These are phyloP conservation scores for Linyphia triangularis DNA, from an alignment of 2,888 invertebrate genomes.

Conservation along the genomic window DNA sequence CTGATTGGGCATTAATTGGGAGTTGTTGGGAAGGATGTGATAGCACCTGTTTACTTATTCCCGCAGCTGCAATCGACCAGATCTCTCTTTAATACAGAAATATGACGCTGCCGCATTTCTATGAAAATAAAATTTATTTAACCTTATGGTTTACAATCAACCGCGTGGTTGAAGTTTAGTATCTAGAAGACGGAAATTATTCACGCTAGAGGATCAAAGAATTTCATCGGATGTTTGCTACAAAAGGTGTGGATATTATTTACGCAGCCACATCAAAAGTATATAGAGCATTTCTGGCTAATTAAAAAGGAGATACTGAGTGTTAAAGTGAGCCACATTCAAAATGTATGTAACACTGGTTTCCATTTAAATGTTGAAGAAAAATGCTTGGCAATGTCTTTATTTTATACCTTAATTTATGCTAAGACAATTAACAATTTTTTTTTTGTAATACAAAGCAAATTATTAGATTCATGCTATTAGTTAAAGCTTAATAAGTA, in stretches of 20 bases:
- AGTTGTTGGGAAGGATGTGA: background rate
- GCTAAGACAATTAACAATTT: too few species aligned
- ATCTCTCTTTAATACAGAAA: constrained; percentile 10
- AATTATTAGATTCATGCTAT: too few species aligned
- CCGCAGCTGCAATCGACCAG: background rate
- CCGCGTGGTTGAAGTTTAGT: background rate
- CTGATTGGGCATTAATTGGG: constrained; percentile 27
- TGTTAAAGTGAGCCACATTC: too few species aligned
- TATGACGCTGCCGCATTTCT: background rate
- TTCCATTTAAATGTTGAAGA: too few species aligned
- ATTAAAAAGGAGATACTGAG: too few species aligned
- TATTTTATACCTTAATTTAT: too few species aligned
- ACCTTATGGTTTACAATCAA: background rate
- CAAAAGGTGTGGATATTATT: background rate
- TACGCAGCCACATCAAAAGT: background rate
- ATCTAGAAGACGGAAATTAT: background rate
- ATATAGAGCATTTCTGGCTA: too few species aligned
- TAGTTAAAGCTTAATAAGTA: too few species aligned
- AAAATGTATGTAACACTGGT: too few species aligned
- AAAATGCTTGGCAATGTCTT: too few species aligned
- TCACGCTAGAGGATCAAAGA: background rate
- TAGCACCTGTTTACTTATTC: background rate
- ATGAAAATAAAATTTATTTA: constrained; percentile 17
- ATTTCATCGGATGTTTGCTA: background rate
- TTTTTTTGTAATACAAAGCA: too few species aligned